Conservation (phyloP, 2,888 invertebrate genomes). For the Carabus problematicus region DNA sequence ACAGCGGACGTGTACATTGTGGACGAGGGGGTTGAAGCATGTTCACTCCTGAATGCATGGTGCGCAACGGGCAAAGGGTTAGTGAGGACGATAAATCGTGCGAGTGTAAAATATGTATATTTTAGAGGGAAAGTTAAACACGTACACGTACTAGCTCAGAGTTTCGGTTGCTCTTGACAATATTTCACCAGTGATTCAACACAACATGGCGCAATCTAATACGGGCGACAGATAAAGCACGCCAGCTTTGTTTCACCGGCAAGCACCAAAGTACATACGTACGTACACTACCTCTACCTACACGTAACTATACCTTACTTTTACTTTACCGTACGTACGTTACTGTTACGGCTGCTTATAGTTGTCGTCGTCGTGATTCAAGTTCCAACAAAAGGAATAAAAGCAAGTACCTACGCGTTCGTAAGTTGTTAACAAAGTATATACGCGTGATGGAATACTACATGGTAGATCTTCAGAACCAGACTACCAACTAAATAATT, state of each 20-base stretch:
- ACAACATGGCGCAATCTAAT: constrained; percentile 35
- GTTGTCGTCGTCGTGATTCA: not conserved
- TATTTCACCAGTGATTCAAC: constrained; percentile 39
- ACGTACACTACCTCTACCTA: not conserved
- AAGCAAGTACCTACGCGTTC: constrained; percentile 19
- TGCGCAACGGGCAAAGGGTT: not conserved
- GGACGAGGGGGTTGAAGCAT: not conserved
- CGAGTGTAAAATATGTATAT: constrained; percentile 34
- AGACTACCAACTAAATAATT: no score
- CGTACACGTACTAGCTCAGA: constrained; percentile 27
- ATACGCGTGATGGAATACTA: constrained; percentile 9
- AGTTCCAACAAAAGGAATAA: constrained; percentile 28
- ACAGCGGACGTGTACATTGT: not conserved
- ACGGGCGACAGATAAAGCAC: constrained; percentile 34
- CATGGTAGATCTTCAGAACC: no score
- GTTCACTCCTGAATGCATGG: not conserved
- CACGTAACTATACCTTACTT: not conserved
- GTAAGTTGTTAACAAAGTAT: constrained; percentile 25
- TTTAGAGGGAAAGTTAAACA: constrained; percentile 35
- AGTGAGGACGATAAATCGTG: constrained; percentile 19
- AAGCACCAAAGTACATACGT: not conserved
- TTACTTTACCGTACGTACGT: no score
- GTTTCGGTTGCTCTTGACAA: constrained; percentile 29
- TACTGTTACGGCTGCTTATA: no score
- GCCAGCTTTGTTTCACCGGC: constrained; percentile 24